Conservation (phyloP, 1,140 invertebrate genomes). For the Ceratoteleas bidentatus region DNA sequence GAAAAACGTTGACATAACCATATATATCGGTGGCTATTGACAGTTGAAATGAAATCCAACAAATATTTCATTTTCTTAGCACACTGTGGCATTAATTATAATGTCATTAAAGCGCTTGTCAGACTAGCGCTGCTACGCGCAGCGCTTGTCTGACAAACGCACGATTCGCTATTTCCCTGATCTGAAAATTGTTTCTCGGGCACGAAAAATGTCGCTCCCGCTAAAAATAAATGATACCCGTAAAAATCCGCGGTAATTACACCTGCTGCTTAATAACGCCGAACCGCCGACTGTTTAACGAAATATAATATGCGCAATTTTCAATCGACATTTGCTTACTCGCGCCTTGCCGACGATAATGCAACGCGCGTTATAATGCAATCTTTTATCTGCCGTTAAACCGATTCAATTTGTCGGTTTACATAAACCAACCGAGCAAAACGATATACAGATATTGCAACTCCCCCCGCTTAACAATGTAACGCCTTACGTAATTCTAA, state of each 20-base stretch:
- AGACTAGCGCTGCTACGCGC: too few relatives aligned
- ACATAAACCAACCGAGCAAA: constrained; percentile 13
- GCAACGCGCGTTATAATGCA: background rate
- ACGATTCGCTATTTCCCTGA: constrained; percentile 41
- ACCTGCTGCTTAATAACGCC: constrained; percentile 16
- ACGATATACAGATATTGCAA: constrained; percentile 24
- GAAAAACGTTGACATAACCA: constrained; percentile 13
- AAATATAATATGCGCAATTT: constrained; percentile 9
- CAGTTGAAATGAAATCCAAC: constrained; percentile 43
- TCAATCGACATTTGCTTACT: background rate
- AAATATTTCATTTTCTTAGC: constrained; percentile 49
- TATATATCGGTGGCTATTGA: constrained; percentile 39
- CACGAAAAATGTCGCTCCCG: constrained; percentile 19
- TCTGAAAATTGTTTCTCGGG: constrained; percentile 42
- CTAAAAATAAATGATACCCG: constrained; percentile 38
- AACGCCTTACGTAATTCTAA: constrained; percentile 32
- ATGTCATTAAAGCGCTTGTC: constrained; percentile 59
- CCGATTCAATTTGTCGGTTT: constrained; percentile 21
- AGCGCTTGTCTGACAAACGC: constrained; percentile 33
- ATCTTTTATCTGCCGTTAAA: background rate
- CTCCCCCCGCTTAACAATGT: constrained; percentile 7
- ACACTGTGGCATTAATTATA: constrained; percentile 50
- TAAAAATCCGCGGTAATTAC: too few relatives aligned
- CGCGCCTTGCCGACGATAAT: background rate
- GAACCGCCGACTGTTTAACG: constrained; percentile 14